A percentile compares a stretch with the other conserved stretches of the same genome.
These are phyloP conservation scores for Cricetomys ansorgei DNA, from an alignment of 2,113 vertebrate genomes.

Conservation along the genomic window DNA sequence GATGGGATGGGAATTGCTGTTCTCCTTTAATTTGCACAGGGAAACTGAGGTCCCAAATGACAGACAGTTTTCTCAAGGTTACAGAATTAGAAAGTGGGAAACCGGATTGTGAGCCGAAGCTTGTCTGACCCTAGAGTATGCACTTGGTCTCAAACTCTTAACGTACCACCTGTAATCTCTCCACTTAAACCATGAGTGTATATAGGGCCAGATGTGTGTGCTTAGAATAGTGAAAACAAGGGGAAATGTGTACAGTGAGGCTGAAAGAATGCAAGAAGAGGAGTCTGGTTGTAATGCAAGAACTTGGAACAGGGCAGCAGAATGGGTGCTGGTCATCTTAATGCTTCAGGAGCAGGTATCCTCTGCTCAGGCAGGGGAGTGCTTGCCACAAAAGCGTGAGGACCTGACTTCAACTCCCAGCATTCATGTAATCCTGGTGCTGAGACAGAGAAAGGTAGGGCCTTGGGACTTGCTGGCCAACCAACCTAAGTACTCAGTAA, in stretches of 20 bases:
- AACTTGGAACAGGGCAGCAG: neutral
- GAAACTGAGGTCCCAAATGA: neutral
- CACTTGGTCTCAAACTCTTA: neutral
- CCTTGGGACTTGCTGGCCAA: neutral
- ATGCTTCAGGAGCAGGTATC: neutral
- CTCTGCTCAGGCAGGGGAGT: no score
- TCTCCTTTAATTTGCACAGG: neutral
- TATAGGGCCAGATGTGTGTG: neutral
- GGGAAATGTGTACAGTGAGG: neutral
- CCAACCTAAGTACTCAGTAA: neutral
- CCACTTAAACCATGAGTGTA: neutral
- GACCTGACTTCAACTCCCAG: neutral
- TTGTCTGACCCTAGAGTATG: neutral
- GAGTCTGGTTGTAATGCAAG: neutral
- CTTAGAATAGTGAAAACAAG: neutral
- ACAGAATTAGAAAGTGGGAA: neutral
- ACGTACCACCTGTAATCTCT: fast-evolving
- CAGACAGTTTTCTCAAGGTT: neutral
- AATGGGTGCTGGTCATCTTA: neutral
- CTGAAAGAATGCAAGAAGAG: neutral
- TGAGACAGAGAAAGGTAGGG: neutral
- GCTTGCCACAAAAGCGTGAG: neutral
- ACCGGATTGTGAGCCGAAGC: neutral
- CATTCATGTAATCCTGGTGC: neutral
- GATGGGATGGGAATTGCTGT: neutral